A percentile compares a stretch with the other conserved stretches of the same genome.
These are phyloP conservation scores for Zaprionus taronus DNA, from an alignment of 1,140 invertebrate species.

Conservation along the genomic window DNA sequence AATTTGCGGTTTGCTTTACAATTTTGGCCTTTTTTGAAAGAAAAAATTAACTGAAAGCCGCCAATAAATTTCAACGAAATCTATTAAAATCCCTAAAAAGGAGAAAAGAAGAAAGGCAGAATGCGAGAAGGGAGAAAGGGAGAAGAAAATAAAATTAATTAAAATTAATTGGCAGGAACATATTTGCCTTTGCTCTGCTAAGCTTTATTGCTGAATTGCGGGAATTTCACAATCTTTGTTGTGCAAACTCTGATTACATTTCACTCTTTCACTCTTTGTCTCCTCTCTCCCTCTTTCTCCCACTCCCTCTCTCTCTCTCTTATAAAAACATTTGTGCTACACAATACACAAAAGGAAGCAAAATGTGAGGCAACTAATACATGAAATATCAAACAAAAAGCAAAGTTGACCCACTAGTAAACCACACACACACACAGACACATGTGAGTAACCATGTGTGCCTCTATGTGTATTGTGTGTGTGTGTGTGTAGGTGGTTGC, in stretches of 20 bases:
- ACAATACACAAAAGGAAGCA: slow-evolving; percentile 27
- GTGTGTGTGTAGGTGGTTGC: not conserved
- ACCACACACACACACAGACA: not conserved
- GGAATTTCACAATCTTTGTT: slow-evolving; percentile 52
- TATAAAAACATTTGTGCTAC: slow-evolving; percentile 60
- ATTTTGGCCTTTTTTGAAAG: not conserved
- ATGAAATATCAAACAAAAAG: slow-evolving; percentile 29
- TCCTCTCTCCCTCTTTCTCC: not conserved
- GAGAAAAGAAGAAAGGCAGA: not conserved
- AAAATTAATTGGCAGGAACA: slow-evolving; percentile 72
- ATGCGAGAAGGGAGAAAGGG: slow-evolving; percentile 1
- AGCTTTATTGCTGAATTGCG: slow-evolving; percentile 24
- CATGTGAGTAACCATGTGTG: not conserved
- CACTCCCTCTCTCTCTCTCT: not conserved
- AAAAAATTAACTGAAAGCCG: slow-evolving; percentile 60
- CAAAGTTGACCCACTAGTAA: not conserved
- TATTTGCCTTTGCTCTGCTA: slow-evolving; percentile 58
- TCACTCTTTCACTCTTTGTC: not conserved
- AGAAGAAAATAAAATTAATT: slow-evolving; percentile 69
- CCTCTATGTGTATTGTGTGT: not conserved
- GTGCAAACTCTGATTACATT: slow-evolving; percentile 39
- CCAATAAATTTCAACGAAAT: slow-evolving; percentile 59
- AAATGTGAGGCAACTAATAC: slow-evolving; percentile 2
- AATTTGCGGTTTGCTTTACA: slow-evolving; percentile 56
- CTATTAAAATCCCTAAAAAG: slow-evolving; percentile 28